Base-by-base conservation (phyloP, 1,140 invertebrate species). In the Drosophila bocqueti region DNA sequence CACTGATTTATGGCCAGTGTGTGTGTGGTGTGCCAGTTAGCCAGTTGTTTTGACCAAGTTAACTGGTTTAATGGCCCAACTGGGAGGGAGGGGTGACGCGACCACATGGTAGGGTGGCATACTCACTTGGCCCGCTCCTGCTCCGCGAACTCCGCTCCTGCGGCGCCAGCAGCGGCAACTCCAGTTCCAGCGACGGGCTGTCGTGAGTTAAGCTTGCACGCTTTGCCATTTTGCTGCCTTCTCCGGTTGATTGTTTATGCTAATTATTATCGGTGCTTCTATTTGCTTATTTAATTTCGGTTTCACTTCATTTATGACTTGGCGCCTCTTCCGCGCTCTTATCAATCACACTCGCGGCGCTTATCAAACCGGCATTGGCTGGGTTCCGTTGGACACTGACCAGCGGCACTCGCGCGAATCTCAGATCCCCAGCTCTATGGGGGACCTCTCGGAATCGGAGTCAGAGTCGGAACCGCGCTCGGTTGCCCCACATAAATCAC, bases 1-100 rank as follows among this genome's bases (percentile, higher is more conserved):
- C 83, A 87, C 84, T 87, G 83, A 87, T 87, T 87, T 87, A 87
- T 87, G 77, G 68, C 68, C 68, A 84, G 42, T 36, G 40, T 65
- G 68, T 74, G 34, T 67, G 49, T 58, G 65, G 45, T 84, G 76
- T 78, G 78, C 74, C 71, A 78, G 74, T 74, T 76, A 76, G 81
- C 79, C 36, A 57, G 54, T 89, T 84, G 65, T 76, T 71, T 81
- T 87, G 85, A 78, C 84, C 84, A 87, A 87, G 73, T 90, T 89
- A 84, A 90, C 84, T 89, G 73, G 83, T 87, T 87, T 81, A 87
- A 81, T 89, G 81, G 67, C 74, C 54, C 73, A 62, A 58, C 73
- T 65, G 50, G 46, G 67, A 42, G 62, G 15, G 26, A 4, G 62
- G 18, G 15, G 24, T 45, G 34, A 3, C 18, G 31, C 4, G 52